Conservation (phyloP, 1,140 invertebrate species). For the Prorops nasuta region DNA sequence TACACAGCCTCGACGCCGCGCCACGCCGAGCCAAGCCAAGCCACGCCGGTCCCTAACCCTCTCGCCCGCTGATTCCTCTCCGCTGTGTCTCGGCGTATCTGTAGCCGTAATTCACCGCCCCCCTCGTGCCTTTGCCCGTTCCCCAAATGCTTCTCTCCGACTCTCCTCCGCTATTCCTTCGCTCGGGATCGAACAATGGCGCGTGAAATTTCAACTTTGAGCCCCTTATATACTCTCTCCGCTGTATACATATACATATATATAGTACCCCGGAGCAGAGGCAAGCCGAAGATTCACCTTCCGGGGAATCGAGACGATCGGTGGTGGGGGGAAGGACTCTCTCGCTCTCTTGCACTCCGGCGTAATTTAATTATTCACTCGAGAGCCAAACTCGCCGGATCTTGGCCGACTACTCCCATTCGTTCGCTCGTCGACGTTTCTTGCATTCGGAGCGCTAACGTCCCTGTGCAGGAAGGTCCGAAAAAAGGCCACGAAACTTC, state of each 20-base stretch:
- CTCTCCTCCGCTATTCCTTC: conserved; percentile 50
- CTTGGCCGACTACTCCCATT: conserved; percentile 6
- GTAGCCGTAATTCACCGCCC: conserved; percentile 50
- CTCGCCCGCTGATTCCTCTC: conserved; percentile 15
- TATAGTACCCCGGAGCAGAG: too few relatives aligned
- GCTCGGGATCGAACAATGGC: conserved; percentile 51
- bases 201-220: conserved; percentile 56
- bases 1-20: too few relatives aligned
- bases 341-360: neutral
- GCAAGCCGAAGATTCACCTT: conserved; percentile 22
- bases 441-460: too few relatives aligned
- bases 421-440: neutral
- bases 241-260: too few relatives aligned
- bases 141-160: conserved; percentile 52
- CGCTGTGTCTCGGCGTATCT: conserved; percentile 39
- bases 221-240: conserved; percentile 26
- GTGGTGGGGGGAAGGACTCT: too few relatives aligned
- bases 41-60: too few relatives aligned
- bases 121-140: conserved; percentile 33
- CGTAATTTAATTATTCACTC: conserved; percentile 3
- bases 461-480: too few relatives aligned
- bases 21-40: too few relatives aligned
- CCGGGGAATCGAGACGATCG: conserved; percentile 18
- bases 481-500: too few relatives aligned
- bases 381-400: conserved; percentile 27